These are phyloP conservation scores for Rotaria sp. DNA, from an alignment of 2,888 invertebrate species.

Conservation along the genomic window DNA sequence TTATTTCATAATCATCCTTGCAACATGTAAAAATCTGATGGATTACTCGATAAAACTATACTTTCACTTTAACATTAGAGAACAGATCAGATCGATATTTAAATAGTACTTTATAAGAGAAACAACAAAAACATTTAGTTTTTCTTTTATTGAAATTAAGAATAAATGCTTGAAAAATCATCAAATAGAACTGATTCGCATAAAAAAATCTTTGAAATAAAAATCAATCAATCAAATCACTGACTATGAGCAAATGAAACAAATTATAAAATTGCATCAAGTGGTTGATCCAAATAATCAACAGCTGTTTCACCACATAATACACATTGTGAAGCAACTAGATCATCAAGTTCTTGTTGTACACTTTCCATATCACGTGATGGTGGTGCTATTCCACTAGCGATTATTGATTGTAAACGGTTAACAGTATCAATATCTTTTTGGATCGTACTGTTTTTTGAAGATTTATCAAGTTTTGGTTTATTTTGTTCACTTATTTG, in stretches of 20 bases:
- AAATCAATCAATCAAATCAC: neutral
- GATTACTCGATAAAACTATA: too few relatives aligned
- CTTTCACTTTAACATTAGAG: too few relatives aligned
- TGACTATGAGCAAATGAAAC: neutral
- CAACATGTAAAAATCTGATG: too few relatives aligned
- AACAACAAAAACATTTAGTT: too few relatives aligned
- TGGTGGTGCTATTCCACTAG: neutral
- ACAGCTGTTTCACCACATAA: slow-evolving; percentile 89
- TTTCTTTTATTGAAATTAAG: too few relatives aligned
- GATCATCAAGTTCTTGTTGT: slow-evolving; percentile 45
- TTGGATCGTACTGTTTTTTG: neutral
- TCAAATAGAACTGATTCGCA: neutral
- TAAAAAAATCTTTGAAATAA: neutral
- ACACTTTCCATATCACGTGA: slow-evolving; percentile 20
- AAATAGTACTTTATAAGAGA: too few relatives aligned
- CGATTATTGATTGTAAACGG: neutral
- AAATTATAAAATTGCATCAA: slow-evolving; percentile 49
- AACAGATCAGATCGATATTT: too few relatives aligned
- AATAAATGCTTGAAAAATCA: neutral
- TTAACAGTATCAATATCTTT: neutral
- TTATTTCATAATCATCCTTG: too few relatives aligned
- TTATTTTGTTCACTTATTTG: neutral
- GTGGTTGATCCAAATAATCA: slow-evolving; percentile 75
- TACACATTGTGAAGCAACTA: slow-evolving; percentile 80
- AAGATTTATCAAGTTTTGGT: neutral